phyloP scores from a whole-genome alignment of 2,797 vertebrate species.

The Euphonia xanthogaster region DNA sequence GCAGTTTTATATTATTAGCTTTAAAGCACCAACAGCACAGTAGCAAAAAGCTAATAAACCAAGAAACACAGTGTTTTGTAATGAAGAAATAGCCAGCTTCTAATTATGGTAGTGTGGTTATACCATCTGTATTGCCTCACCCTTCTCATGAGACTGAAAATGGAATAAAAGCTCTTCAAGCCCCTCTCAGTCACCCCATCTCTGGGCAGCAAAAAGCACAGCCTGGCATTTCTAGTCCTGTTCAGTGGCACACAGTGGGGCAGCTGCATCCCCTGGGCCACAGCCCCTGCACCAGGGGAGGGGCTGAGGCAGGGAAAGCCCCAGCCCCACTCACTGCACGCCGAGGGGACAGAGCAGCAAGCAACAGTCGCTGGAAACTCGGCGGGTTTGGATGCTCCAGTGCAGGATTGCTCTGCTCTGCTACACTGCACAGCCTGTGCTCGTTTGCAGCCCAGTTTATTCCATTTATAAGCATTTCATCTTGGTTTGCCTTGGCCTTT shows the following conservation, averaged over 20 bases:
- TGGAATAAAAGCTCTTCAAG: neutral
- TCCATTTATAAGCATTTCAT: neutral
- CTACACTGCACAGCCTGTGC: neutral
- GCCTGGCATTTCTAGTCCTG: neutral
- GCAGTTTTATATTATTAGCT: neutral
- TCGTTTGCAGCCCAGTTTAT: neutral
- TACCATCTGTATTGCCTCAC: neutral
- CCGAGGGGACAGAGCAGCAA: too few species aligned
- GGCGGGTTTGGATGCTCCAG: neutral
- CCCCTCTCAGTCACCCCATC: neutral
- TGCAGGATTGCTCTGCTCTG: neutral
- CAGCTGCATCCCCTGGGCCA: neutral
- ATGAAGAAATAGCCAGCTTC: neutral
- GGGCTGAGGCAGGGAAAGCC: neutral
- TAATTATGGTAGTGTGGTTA: neutral
- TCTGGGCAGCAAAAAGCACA: neutral
- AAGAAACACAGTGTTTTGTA: neutral
- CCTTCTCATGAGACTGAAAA: neutral
- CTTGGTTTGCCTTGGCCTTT: neutral
- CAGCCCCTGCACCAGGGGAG: neutral
- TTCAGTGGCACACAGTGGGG: neutral
- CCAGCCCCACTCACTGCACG: rapidly evolving
- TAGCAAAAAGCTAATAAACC: neutral
- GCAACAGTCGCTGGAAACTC: neutral
- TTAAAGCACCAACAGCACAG: neutral